Base-by-base conservation (phyloP, 2,113 vertebrate species). In the Neolamprologus tretocephalus region DNA sequence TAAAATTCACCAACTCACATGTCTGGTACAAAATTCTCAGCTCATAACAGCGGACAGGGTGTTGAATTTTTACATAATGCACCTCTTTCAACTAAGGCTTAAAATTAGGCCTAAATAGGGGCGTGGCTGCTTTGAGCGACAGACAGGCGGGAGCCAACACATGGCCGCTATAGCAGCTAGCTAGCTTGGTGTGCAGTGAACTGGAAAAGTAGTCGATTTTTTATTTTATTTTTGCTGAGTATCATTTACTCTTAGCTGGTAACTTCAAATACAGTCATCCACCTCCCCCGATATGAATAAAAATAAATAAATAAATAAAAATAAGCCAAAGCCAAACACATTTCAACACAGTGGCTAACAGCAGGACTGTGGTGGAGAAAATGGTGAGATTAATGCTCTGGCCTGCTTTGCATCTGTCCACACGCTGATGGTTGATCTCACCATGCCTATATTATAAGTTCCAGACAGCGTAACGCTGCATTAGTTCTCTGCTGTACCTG, bases 401-500 rank as follows among this genome's bases (percentile, higher is more conserved):
- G 71, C 7, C 21, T 28, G 68, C 3, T 73, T 73, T 28, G 68
- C 14, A 17, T 28, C 9, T 28, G 14, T 19, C 40, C 23, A 47
- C 23, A 23, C 0, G 7, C 35, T 68, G 35, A 68, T 1, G n/a
- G 12, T n/a, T 42, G n/a, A 42, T 23, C 35, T 71, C 35, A 71
- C n/a, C 35, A 21, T 40, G 58, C 9, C 58, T 35, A 63, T 7
- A 63, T 35, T 19, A 0, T 35, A 35, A 35, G 31, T 11, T 75
- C 6, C 71, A 28, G 23, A 49, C 3, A 75, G 23, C 0, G 6
- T 78, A 12, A 78, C 4, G 4, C 42, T 78, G 71, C 17, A 42
- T 16, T 7, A 58, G 7, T n/a, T 23, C 17, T 37, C 21, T 54
- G 47, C 4, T 86, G 66, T 95, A 99, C 99, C 98, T 99, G 96